Evolutionary conservation across 2,797 vertebrate species (phyloP).

Genomic region (Meriones psammophilus): DNA sequence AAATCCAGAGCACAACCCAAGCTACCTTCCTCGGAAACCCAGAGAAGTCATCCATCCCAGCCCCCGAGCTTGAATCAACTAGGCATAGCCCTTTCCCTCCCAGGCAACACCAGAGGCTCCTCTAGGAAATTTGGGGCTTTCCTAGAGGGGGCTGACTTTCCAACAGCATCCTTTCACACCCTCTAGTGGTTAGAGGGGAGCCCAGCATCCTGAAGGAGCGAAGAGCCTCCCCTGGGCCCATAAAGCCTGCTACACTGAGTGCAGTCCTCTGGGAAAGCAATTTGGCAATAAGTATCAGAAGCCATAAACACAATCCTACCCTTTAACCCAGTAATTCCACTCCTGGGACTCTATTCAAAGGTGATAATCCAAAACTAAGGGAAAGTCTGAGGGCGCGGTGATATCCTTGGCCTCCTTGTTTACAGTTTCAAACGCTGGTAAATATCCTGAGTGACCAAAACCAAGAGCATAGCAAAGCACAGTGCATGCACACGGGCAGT

Average conservation of each 20-base stretch:
- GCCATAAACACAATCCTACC: conserved; percentile 81
- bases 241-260: conserved; percentile 66
- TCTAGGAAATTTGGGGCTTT: conserved; percentile 69
- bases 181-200: conserved; percentile 87
- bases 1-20: not conserved
- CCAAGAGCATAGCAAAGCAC: conserved; percentile 15
- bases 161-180: conserved; percentile 85
- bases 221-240: conserved; percentile 70
- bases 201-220: conserved; percentile 78
- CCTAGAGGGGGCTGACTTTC: conserved; percentile 59
- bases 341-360: conserved; percentile 73
- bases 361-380: conserved; percentile 80
- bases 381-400: conserved; percentile 62
- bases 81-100: not conserved
- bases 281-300: conserved; percentile 77
- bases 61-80: not conserved
- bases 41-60: not conserved
- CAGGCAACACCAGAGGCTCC: conserved; percentile 24
- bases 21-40: not conserved
- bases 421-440: conserved; percentile 62
- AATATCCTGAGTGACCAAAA: conserved; percentile 61
- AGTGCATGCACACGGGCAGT: not conserved
- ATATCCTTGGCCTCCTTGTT: conserved; percentile 74
- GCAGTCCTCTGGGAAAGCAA: conserved; percentile 75
- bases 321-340: conserved; percentile 83